These are phyloP conservation scores for Phataginus tetradactyla DNA, from an alignment of 2,797 vertebrate genomes.

Conservation along the genomic window DNA sequence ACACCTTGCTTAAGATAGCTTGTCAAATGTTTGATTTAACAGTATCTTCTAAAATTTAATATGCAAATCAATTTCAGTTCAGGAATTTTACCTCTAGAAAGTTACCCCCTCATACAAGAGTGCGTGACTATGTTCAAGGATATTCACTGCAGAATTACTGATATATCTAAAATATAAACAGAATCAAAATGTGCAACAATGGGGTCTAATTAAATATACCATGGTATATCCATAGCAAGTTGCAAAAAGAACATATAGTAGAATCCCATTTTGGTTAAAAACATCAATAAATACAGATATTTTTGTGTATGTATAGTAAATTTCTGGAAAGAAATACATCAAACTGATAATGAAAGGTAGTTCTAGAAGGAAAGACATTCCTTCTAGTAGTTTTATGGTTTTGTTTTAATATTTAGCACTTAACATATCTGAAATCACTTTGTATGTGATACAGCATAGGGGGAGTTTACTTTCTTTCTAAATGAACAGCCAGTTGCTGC, in stretches of 20 bases:
- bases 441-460: not conserved
- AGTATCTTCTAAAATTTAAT: not conserved
- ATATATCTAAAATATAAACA: not conserved
- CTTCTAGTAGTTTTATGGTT: not conserved
- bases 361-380: not conserved
- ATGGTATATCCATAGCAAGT: not conserved
- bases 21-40: not conserved
- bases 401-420: not conserved
- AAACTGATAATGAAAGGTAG: not conserved
- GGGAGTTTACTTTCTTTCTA: not conserved
- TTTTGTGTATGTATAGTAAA: not conserved
- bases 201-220: not conserved
- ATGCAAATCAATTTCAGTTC: not conserved
- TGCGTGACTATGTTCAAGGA: not conserved
- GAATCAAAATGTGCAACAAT: not conserved
- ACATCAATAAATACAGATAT: not conserved
- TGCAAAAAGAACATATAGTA: not conserved
- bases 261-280: not conserved
- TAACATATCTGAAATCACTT: not conserved
- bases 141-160: not conserved
- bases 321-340: not conserved
- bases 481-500: not conserved
- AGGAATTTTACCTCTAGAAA: not conserved
- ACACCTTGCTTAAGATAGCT: not conserved
- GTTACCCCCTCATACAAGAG: not conserved